phyloP scores from a whole-genome alignment of 2,888 invertebrate genomes.

The Loripinus fragilis region DNA sequence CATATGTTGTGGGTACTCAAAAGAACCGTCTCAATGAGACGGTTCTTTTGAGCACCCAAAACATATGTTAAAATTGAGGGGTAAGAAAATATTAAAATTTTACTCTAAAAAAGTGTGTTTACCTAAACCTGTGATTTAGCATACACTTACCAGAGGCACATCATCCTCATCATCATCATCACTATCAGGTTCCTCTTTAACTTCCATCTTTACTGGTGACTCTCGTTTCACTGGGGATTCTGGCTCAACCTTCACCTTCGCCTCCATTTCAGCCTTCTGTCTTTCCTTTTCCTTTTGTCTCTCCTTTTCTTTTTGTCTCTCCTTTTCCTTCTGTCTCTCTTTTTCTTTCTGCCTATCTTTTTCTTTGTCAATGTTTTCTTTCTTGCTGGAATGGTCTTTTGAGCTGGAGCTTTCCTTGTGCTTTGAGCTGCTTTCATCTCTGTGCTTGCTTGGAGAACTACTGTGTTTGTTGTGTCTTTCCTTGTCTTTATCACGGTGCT shows the following conservation, averaged over 20 bases:
- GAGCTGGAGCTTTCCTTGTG: conserved; percentile 46
- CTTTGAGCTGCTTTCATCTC: conserved; percentile 45
- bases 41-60: too few species aligned
- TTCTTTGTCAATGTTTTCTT: conserved; percentile 52
- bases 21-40: too few species aligned
- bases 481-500: conserved; percentile 32
- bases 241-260: conserved; percentile 51
- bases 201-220: conserved; percentile 38
- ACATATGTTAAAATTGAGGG: too few species aligned
- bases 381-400: conserved; percentile 41
- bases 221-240: conserved; percentile 34
- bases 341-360: conserved; percentile 54
- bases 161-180: conserved; percentile 67
- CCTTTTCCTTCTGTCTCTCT: conserved; percentile 58
- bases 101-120: too few species aligned
- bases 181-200: conserved; percentile 65
- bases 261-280: conserved; percentile 28
- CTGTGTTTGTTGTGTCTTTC: conserved; percentile 25
- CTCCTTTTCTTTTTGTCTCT: conserved; percentile 56
- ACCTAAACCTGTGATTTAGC: too few species aligned
- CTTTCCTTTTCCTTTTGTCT: conserved; percentile 36
- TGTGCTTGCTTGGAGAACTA: conserved; percentile 37
- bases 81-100: too few species aligned
- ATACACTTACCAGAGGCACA: conserved; percentile 63
- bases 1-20: too few species aligned